phyloP scores from a whole-genome alignment of 2,797 vertebrate genomes.

The Urosaurus nigricauda region DNA sequence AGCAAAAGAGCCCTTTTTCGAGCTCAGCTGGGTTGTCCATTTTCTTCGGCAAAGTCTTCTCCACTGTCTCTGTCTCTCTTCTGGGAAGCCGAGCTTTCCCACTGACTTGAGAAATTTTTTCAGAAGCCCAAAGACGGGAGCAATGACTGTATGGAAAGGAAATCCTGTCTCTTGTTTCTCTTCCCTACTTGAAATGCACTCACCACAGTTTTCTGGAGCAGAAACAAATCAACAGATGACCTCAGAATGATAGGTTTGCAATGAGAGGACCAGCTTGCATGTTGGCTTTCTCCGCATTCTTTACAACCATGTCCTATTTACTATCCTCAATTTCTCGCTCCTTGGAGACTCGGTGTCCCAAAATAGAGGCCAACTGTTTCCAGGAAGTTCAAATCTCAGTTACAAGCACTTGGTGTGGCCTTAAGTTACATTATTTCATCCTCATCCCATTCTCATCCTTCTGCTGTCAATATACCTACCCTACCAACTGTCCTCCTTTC shows the following conservation, averaged over 20 bases:
- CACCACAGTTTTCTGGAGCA: slow-evolving; percentile 15
- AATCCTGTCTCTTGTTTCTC: slow-evolving; percentile 49
- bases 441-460: not conserved
- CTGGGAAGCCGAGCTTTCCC: not conserved
- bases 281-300: not conserved
- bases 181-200: not conserved
- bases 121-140: slow-evolving; percentile 23
- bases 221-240: slow-evolving; percentile 6
- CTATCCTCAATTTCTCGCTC: not conserved
- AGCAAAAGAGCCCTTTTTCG: not conserved
- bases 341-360: too few species aligned
- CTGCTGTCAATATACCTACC: too few species aligned
- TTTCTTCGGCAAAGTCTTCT: not conserved
- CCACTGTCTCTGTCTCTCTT: not conserved
- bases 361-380: not conserved
- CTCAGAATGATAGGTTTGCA: not conserved
- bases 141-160: slow-evolving; percentile 49
- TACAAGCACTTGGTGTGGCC: not conserved
- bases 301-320: not conserved
- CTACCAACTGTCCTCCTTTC: too few species aligned
- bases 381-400: not conserved
- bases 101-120: not conserved
- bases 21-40: not conserved
- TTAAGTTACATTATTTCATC: not conserved
- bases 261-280: not conserved